Percentiles rank a stretch among this genome's conserved stretches.
Conservation (phyloP, 1,140 invertebrate genomes). For the Euura saliciscinereae region DNA sequence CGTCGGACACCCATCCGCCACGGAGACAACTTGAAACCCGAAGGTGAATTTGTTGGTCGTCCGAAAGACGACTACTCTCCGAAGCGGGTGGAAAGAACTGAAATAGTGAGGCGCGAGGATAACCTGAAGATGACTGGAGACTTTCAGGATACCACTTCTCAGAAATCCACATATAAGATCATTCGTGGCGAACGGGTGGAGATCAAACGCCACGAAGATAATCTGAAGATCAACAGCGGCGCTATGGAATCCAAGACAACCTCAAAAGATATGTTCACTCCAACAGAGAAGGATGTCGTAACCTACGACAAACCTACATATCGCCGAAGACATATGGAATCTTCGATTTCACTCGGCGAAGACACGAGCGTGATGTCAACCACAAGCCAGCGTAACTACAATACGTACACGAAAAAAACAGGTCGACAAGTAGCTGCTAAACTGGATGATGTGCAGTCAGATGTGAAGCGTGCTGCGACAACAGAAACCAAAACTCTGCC, state of each 20-base stretch:
- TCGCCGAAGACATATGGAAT: conserved; percentile 65
- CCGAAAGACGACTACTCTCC: conserved; percentile 48
- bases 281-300: conserved; percentile 49
- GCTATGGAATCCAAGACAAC: conserved; percentile 62
- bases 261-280: conserved; percentile 57
- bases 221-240: conserved; percentile 58
- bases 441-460: conserved; percentile 35
- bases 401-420: conserved; percentile 62
- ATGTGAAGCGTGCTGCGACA: conserved; percentile 28
- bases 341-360: conserved; percentile 67
- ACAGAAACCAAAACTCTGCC: conserved; percentile 54
- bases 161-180: conserved; percentile 57
- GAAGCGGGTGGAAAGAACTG: conserved; percentile 43
- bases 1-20: conserved; percentile 54
- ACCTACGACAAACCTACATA: conserved; percentile 43
- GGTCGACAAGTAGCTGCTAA: conserved; percentile 44
- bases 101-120: conserved; percentile 56
- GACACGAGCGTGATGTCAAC: conserved; percentile 61
- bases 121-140: conserved; percentile 61
- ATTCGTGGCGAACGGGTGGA: conserved; percentile 63
- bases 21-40: conserved; percentile 65
- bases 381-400: conserved; percentile 67
- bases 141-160: conserved; percentile 55
- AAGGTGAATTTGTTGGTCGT: conserved; percentile 58
- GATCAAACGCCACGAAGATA: conserved; percentile 62